Percentiles rank a stretch among this genome's conserved stretches.
phyloP scores from a whole-genome alignment of 2,113 vertebrate species.

The Gnathonemus echidnorhynchus region DNA sequence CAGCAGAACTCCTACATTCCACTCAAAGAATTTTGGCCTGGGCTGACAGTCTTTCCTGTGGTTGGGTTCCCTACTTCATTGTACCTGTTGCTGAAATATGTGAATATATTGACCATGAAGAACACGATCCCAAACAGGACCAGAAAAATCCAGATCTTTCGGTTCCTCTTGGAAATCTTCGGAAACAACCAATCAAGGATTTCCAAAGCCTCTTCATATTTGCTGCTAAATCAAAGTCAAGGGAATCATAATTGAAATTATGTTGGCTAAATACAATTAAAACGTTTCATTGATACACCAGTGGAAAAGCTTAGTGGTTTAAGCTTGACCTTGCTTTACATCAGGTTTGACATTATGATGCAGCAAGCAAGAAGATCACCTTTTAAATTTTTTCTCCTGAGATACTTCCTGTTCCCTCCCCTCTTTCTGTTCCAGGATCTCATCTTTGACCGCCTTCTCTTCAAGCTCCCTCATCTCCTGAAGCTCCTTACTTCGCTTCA shows the following conservation, averaged over 20 bases:
- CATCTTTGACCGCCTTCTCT: conserved; percentile 33
- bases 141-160: conserved; percentile 51
- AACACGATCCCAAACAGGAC: conserved; percentile 52
- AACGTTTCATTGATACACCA: not conserved
- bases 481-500: conserved; percentile 50
- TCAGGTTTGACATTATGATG: not conserved
- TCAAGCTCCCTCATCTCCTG: conserved; percentile 50
- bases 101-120: conserved; percentile 56
- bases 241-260: not conserved
- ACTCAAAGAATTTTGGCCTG: conserved; percentile 40
- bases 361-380: conserved; percentile 39
- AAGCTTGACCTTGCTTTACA: not conserved
- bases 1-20: conserved; percentile 37
- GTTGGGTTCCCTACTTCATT: conserved; percentile 50
- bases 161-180: conserved; percentile 48
- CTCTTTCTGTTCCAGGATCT: conserved; percentile 34
- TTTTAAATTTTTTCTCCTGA: conserved; percentile 46
- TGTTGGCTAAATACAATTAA: not conserved
- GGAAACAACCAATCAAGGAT: conserved; percentile 50
- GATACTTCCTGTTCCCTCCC: conserved; percentile 49
- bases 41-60: conserved; percentile 27
- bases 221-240: conserved; percentile 39
- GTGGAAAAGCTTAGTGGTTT: not conserved
- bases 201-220: conserved; percentile 53
- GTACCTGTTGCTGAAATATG: conserved; percentile 53